Conservation (phyloP, 2,797 vertebrate species). For the Sitta carolinensis region DNA sequence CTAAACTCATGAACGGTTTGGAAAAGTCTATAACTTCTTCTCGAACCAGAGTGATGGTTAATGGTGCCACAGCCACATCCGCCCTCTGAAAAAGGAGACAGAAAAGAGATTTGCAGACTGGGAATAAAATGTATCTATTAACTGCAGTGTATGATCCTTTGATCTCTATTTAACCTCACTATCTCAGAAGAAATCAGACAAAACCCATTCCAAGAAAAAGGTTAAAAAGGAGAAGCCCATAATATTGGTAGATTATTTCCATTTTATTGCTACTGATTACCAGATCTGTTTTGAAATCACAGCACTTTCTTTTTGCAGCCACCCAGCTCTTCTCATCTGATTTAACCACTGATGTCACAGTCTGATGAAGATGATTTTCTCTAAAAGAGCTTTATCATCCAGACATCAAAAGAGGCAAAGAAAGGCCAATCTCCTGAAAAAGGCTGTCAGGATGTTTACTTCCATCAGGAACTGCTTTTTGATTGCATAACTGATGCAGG, state of each 20-base stretch:
- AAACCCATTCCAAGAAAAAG: background rate
- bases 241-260: slow-evolving; percentile 3
- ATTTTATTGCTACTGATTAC: background rate
- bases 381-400: slow-evolving; percentile 40
- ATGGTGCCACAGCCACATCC: slow-evolving; percentile 93
- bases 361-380: slow-evolving; percentile 34
- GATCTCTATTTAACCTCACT: background rate
- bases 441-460: slow-evolving; percentile 36
- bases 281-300: slow-evolving; percentile 26
- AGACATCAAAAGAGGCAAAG: slow-evolving; percentile 40
- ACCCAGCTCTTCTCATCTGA: background rate
- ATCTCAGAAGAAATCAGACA: background rate
- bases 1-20: slow-evolving; percentile 98
- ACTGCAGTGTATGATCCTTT: background rate
- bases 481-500: slow-evolving; percentile 18
- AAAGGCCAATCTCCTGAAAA: slow-evolving; percentile 20
- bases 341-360: slow-evolving; percentile 36
- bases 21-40: slow-evolving; percentile 99
- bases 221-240: background rate
- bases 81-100: slow-evolving; percentile 85
- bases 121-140: background rate
- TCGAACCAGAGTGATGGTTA: slow-evolving; percentile 96
- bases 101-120: background rate
- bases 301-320: background rate
- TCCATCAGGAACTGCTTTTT: slow-evolving; percentile 39